Base-by-base conservation (phyloP, 2,113 vertebrate species). In the Otus sunia region DNA sequence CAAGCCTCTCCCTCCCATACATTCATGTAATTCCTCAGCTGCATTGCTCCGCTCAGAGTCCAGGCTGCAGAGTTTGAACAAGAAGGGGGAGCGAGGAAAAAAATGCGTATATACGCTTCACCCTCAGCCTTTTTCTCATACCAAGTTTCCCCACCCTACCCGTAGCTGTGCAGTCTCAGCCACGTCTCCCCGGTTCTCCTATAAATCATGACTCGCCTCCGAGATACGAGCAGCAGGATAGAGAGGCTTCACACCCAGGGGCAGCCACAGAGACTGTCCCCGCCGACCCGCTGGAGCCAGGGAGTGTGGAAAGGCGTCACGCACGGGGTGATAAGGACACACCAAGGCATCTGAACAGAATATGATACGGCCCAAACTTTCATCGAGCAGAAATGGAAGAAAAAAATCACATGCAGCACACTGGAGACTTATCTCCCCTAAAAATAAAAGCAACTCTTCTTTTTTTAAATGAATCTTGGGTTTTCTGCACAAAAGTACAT, bases 21-120 rank as follows among this genome's bases (percentile, higher is more conserved):
- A 95, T 97, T 96, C 93, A 95, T 96, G 94, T 84, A 85, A 96
- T 97, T 97, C 94, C 94, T 97, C 69, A 95, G 92, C 91, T 88
- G 89, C 89, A 79, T 56, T 53, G 62, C 95, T 92, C 86, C 1
- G 0, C 73, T 73, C 81, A 32, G 56, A 84, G 83, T 75, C 64
- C 49, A 49, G 64, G 64, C 83, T 87, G n/a, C 43, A n/a, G 22
- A 68, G 77, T 79, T 82, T 89, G 91, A 91, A 78, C 39, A 72
- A 89, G 83, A 63, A 88, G 52, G 43, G 52, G 63, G 34, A 27
- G 36, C 22, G 23, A 47, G 56, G 16, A 19, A 41, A 91, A 92
- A 91, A 88, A 90, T 39, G 43, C 27, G 10, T 78, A 36, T 36
- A 8, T 58, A 45, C 37, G 66, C 66, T 96, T 94, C 89, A 94